Evolutionary conservation across 2,888 invertebrate species (phyloP).

Genomic region (Dinocampus coccinellae): DNA sequence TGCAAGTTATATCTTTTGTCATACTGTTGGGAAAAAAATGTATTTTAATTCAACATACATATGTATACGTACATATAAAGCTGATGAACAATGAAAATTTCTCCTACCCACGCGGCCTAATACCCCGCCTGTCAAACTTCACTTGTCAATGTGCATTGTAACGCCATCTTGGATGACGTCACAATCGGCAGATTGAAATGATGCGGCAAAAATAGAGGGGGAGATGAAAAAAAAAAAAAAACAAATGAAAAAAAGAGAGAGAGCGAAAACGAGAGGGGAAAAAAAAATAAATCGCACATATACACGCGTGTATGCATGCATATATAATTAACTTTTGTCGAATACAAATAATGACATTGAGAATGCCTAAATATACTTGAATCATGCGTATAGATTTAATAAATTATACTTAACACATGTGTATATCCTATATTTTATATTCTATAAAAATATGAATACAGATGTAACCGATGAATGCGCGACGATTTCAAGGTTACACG

Average conservation of each 20-base stretch:
- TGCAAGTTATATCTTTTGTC: background rate
- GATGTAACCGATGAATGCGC: slow-evolving; percentile 31
- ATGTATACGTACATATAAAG: background rate
- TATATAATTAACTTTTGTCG: no score
- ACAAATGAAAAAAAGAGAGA: background rate
- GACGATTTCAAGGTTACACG: slow-evolving; percentile 51
- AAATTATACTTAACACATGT: no score
- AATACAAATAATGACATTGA: no score
- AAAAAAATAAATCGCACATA: no score
- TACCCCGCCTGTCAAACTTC: slow-evolving; percentile 1
- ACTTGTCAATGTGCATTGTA: background rate
- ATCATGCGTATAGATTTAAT: no score
- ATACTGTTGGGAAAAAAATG: background rate
- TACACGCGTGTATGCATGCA: no score
- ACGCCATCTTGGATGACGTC: slow-evolving; percentile 4
- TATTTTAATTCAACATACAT: background rate
- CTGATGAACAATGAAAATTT: slow-evolving; percentile 1
- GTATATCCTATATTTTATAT: no score
- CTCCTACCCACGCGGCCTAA: background rate
- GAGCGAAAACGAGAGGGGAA: no score
- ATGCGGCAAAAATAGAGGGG: background rate
- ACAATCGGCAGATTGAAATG: background rate
- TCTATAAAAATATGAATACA: slow-evolving; percentile 11
- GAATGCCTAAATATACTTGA: no score
- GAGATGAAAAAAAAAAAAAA: background rate